Conservation (phyloP, 2,888 invertebrate species). For the Euzetes globulus region DNA sequence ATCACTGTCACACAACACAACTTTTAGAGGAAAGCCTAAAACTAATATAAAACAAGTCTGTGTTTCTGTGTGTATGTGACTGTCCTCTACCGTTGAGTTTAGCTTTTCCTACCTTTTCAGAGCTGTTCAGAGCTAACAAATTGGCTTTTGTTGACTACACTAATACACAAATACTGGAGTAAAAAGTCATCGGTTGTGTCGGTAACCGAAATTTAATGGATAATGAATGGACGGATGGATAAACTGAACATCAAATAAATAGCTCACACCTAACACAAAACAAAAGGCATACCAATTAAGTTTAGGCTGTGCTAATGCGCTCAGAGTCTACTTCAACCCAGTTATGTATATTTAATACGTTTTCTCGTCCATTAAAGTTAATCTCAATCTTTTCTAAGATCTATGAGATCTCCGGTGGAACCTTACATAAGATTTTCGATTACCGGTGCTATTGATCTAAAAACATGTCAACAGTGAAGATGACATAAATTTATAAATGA, state of each 20-base stretch:
- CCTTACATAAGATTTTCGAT: neutral
- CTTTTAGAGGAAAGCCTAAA: slow-evolving; percentile 14
- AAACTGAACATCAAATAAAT: neutral
- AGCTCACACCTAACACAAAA: neutral
- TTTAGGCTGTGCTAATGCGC: neutral
- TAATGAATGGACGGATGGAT: slow-evolving; percentile 15
- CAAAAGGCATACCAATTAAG: neutral
- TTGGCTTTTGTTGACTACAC: slow-evolving; percentile 24
- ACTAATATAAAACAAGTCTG: slow-evolving; percentile 24
- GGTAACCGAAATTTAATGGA: slow-evolving; percentile 18
- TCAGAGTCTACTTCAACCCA: neutral
- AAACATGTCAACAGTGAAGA: neutral
- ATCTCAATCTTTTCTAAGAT: neutral
- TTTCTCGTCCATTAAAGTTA: slow-evolving; percentile 2
- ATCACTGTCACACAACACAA: slow-evolving; percentile 22
- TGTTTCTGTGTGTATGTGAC: neutral
- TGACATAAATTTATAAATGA: neutral
- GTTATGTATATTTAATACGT: slow-evolving; percentile 14
- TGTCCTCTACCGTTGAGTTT: neutral
- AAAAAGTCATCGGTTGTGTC: slow-evolving; percentile 5
- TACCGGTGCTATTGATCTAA: slow-evolving; percentile 9
- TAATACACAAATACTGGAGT: slow-evolving; percentile 17
- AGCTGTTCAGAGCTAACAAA: slow-evolving; percentile 14
- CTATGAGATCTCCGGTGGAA: neutral
- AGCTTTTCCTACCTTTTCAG: slow-evolving; percentile 10